Conservation (phyloP, 2,797 vertebrate species). For the Clarias laeviceps region DNA sequence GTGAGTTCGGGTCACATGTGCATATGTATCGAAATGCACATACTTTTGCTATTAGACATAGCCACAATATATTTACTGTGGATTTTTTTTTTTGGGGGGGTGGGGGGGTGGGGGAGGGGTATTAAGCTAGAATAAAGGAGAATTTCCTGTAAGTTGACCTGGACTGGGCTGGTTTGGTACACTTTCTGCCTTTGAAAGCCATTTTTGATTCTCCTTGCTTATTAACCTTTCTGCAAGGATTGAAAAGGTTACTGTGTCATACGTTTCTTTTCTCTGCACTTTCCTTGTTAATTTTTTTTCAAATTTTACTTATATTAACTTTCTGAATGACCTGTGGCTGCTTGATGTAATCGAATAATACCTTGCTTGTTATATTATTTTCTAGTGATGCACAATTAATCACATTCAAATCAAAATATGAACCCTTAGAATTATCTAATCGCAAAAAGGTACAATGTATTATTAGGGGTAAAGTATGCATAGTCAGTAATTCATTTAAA, state of each 20-base stretch:
- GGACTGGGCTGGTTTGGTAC: conserved; percentile 14
- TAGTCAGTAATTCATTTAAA: too few relatives aligned
- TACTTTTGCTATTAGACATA: too few relatives aligned
- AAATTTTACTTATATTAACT: not conserved
- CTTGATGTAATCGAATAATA: not conserved
- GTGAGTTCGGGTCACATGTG: too few relatives aligned
- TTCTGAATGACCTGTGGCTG: not conserved
- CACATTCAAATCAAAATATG: too few relatives aligned
- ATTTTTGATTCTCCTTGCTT: conserved; percentile 64
- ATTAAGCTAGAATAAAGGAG: not conserved
- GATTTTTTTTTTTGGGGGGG: too few relatives aligned
- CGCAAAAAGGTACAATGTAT: too few relatives aligned
- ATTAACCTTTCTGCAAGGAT: conserved; percentile 72
- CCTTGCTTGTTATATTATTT: not conserved
- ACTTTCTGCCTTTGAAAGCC: conserved; percentile 43
- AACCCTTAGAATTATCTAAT: too few relatives aligned
- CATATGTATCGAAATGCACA: too few relatives aligned
- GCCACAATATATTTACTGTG: too few relatives aligned
- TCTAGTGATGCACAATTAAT: too few relatives aligned
- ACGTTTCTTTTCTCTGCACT: conserved; percentile 45
- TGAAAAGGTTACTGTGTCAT: conserved; percentile 67
- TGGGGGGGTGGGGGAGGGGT: not conserved
- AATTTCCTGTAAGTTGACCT: conserved; percentile 33
- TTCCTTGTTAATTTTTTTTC: not conserved
- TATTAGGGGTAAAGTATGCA: too few relatives aligned